These are phyloP conservation scores for Tauraco hartlaubi DNA, from an alignment of 2,797 vertebrate species.

Conservation along the genomic window DNA sequence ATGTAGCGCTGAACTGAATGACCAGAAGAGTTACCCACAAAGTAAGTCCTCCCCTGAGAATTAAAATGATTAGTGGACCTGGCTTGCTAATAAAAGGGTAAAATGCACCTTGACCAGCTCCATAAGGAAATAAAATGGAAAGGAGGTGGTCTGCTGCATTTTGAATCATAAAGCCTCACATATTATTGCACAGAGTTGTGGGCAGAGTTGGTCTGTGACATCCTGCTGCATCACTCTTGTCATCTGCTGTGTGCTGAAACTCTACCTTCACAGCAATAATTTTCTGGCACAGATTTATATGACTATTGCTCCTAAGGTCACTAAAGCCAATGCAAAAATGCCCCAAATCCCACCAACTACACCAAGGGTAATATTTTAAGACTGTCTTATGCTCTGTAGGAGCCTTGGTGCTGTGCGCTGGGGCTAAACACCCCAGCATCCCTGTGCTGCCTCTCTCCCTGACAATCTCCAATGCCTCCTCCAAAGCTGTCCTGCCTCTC, in stretches of 20 bases:
- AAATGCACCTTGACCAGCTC: not conserved
- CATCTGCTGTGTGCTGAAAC: not conserved
- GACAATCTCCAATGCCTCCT: not conserved
- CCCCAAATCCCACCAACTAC: not conserved
- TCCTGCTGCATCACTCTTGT: not conserved
- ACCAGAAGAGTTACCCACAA: not conserved
- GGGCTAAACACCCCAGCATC: not conserved
- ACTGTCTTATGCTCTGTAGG: not conserved
- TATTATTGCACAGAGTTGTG: not conserved
- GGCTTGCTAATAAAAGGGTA: not conserved
- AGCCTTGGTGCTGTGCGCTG: accelerated
- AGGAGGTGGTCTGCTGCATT: not conserved
- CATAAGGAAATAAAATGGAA: not conserved
- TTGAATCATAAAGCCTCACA: not conserved
- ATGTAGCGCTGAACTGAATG: not conserved
- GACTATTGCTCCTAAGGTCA: not conserved
- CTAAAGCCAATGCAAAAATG: not conserved
- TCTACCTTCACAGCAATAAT: not conserved
- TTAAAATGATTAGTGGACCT: not conserved
- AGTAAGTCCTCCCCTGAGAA: not conserved
- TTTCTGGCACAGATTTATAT: not conserved
- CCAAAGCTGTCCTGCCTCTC: not conserved
- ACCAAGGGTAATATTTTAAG: not conserved
- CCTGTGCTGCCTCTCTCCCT: not conserved
- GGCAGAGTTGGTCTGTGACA: not conserved